Conservation (phyloP, 2,797 vertebrate species). For the Hoplostethus mediterraneus region DNA sequence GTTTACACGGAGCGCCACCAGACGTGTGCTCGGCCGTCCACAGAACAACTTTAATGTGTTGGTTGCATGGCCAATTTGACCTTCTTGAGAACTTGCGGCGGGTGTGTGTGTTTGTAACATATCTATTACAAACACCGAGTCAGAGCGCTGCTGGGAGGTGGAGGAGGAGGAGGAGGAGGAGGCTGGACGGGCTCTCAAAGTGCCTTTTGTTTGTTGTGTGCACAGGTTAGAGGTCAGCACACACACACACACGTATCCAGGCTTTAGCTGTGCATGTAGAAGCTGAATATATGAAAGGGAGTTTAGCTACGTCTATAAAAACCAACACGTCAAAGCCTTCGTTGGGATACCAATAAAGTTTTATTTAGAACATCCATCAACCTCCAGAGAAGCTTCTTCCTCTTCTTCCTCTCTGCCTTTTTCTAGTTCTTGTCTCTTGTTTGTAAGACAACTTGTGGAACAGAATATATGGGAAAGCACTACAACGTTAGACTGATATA, state of each 20-base stretch:
- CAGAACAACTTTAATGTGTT: conserved; percentile 69
- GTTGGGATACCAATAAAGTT: too few relatives aligned
- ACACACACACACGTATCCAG: not conserved
- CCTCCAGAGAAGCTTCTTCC: too few relatives aligned
- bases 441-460: too few relatives aligned
- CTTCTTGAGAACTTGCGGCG: conserved; percentile 74
- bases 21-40: conserved; percentile 67
- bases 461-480: too few relatives aligned
- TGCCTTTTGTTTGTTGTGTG: conserved; percentile 67
- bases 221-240: conserved; percentile 36
- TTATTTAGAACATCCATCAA: too few relatives aligned
- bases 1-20: conserved; percentile 77
- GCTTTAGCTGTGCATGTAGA: not conserved
- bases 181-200: conserved; percentile 56
- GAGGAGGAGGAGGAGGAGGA: conserved; percentile 41
- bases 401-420: too few relatives aligned
- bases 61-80: conserved; percentile 82
- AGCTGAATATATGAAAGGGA: too few relatives aligned
- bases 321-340: too few relatives aligned
- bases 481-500: too few relatives aligned
- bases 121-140: conserved; percentile 69
- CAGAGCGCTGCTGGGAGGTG: conserved; percentile 57
- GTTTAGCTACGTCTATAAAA: not conserved
- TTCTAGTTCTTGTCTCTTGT: too few relatives aligned
- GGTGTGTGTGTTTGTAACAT: conserved; percentile 64